Percentiles rank a stretch among this genome's conserved stretches.
These are phyloP conservation scores for Mycetomoellerius zeteki DNA, from an alignment of 1,140 invertebrate species.

Conservation along the genomic window DNA sequence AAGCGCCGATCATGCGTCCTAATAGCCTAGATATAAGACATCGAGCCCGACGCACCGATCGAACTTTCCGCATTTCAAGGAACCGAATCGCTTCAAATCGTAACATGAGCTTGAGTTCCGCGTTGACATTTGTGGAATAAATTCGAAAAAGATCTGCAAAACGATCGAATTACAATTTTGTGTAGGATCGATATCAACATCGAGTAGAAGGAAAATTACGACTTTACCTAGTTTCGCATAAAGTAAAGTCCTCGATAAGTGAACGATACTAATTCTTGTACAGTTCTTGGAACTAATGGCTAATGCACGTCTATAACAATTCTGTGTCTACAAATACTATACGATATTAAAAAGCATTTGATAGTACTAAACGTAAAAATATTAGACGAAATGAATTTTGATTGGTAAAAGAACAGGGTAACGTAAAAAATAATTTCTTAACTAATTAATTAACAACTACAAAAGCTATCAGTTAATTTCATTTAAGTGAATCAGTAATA, in stretches of 20 bases:
- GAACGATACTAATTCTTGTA: conserved; percentile 3
- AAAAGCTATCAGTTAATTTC: background rate
- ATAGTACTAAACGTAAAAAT: background rate
- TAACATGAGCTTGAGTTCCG: background rate
- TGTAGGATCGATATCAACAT: background rate
- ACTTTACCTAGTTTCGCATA: background rate
- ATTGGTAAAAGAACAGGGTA: background rate
- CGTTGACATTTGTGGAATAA: conserved; percentile 57
- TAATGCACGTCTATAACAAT: background rate
- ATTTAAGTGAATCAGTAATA: background rate
- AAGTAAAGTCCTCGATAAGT: conserved; percentile 25
- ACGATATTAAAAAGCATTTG: background rate
- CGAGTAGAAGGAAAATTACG: background rate
- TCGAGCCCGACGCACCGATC: conserved; percentile 17
- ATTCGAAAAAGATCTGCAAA: conserved; percentile 17
- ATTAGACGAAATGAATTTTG: background rate
- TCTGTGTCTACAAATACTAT: background rate
- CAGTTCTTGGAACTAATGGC: conserved; percentile 8
- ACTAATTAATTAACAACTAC: background rate
- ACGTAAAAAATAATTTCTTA: conserved; percentile 1
- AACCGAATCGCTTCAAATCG: background rate
- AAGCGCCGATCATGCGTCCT: conserved; percentile 36
- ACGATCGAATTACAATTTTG: background rate
- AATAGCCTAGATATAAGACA: conserved; percentile 60
- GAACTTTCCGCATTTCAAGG: background rate